Base-by-base conservation (phyloP, 2,888 invertebrate genomes). In the Eulithis testata region DNA sequence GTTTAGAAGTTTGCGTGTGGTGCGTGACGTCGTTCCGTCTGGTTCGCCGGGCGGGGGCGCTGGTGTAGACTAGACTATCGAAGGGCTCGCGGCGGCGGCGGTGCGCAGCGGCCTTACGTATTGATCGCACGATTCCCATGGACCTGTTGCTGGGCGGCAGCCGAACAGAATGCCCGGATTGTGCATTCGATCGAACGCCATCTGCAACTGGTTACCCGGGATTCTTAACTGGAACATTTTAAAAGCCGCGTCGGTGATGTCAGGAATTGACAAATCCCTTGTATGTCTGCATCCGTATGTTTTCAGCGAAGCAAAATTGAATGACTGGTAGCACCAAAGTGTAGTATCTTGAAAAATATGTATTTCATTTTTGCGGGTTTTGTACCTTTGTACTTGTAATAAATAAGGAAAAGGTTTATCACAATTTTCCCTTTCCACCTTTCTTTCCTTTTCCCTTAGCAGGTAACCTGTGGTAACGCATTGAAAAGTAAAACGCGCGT, bases 101-200 rank as follows among this genome's bases (percentile, higher is more conserved):
- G 85, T 83, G 87, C 80, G 79, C 40, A 11, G 77, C 81, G 79
- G 78, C 78, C 80, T 9, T 40, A 40, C 40, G 85, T 90, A 90
- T 91, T 89, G 91, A 91, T 91, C 90, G 87, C 68, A 73, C 73
- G 78, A 40, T 40, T 40, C 40, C 40, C 9, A 40, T 40, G 40
- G 85, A 92, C 93, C 91, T 93, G 92, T 92, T 93, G 92, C 92
- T 89, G 91, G 91, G 90, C 86, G 88, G 82, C 79, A 77, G 77
- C 78, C 78, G 74, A 65, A 76, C 75, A 74, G 73, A 55, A 44
- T 55, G 44, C 55, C 55, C 55, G 44, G 75, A 78, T 83, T 80
- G 81, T 84, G 83, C 84, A 84, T 71, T 76, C 74, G 70, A 71
- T 65, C 70, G 68, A 73, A 71, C 74, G 74, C 72, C 74, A 73